Evolutionary conservation across 2,113 vertebrate genomes (phyloP).

Genomic region (Myrmophylax atrothorax): DNA sequence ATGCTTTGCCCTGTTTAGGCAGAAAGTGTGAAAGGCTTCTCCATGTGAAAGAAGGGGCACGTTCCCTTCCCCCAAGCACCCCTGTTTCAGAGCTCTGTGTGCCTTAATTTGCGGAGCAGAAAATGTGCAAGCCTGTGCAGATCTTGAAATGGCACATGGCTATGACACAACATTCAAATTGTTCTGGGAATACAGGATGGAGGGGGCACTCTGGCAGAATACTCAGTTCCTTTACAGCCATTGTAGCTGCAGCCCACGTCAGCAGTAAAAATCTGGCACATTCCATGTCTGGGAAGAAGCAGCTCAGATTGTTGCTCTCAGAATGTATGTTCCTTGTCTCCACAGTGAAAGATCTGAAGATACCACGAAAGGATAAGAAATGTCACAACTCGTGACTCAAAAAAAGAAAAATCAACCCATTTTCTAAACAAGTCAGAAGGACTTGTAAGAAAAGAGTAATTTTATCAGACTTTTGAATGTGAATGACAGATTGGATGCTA

Average conservation of each 20-base stretch:
- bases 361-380: background rate
- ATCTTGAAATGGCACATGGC: conserved; percentile 12
- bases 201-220: conserved; percentile 57
- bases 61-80: background rate
- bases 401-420: background rate
- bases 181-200: conserved; percentile 45
- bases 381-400: background rate
- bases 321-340: background rate
- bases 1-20: background rate
- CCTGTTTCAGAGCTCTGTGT: background rate
- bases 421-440: background rate
- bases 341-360: background rate
- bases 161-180: background rate
- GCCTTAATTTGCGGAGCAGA: background rate
- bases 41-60: background rate
- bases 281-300: background rate
- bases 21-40: background rate
- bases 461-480: background rate
- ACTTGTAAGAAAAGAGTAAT: background rate
- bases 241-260: conserved; percentile 34
- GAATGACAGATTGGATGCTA: background rate
- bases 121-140: conserved; percentile 3
- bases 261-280: background rate
- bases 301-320: background rate
- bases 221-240: background rate